Evolutionary conservation across 1,140 invertebrate species (phyloP).

Genomic region (Brachionus asplanchnoidis): DNA sequence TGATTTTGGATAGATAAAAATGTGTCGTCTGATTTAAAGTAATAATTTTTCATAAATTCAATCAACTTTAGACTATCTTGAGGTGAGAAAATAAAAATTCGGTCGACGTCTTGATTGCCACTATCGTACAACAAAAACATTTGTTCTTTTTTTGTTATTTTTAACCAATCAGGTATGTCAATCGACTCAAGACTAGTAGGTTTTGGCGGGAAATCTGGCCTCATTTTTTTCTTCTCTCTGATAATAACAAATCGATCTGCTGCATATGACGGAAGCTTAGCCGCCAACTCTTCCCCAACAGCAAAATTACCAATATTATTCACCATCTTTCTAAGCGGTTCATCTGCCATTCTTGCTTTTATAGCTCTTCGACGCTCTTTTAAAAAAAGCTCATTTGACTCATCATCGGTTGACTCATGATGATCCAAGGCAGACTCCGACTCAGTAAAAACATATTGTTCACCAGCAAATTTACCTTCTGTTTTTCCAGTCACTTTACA

Average conservation of each 20-base stretch:
- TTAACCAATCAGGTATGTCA: neutral
- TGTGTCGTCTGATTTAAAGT: neutral
- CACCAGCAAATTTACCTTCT: neutral
- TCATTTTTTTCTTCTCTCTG: constrained; percentile 11
- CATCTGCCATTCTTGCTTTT: neutral
- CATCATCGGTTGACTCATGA: neutral
- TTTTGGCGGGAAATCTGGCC: neutral
- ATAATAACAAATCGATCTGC: constrained; percentile 23
- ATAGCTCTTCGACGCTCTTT: neutral
- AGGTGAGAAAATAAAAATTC: neutral
- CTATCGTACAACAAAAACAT: neutral
- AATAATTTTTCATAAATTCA: neutral
- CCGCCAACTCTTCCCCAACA: neutral
- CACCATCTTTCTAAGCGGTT: neutral
- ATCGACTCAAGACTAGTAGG: neutral
- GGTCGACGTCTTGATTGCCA: neutral
- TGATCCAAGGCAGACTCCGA: neutral
- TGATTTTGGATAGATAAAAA: neutral
- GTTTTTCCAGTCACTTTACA: constrained; percentile 4
- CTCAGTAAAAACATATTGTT: neutral
- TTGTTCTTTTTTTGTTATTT: neutral
- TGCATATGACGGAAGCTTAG: constrained; percentile 13
- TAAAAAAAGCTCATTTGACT: neutral
- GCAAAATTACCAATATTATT: neutral
- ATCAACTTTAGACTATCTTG: neutral